Percentiles rank a stretch among this genome's conserved stretches.
Evolutionary conservation across 2,113 vertebrate species (phyloP).

Genomic region (Calidris pygmaea): DNA sequence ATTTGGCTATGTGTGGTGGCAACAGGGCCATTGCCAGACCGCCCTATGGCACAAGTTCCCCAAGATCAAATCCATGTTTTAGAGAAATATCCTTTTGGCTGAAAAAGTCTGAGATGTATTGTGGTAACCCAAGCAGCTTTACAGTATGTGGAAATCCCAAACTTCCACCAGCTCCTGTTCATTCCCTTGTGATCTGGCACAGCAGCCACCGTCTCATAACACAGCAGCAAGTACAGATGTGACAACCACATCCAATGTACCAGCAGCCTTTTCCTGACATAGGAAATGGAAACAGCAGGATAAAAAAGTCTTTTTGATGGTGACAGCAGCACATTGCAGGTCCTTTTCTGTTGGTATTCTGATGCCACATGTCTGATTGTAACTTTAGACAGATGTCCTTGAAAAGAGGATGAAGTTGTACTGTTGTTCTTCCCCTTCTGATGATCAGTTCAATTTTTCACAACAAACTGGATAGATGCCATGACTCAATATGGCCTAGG

Average conservation of each 20-base stretch:
- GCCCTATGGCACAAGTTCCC: not conserved
- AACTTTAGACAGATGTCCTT: not conserved
- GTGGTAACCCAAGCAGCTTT: not conserved
- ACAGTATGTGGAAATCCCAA: not conserved
- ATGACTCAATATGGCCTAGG: not conserved
- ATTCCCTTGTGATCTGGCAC: not conserved
- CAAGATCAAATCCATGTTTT: not conserved
- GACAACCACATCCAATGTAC: not conserved
- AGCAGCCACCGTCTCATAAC: not conserved
- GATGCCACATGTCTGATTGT: not conserved
- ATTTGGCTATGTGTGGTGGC: not conserved
- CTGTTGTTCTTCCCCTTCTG: not conserved
- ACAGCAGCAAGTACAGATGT: not conserved
- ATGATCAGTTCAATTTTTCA: not conserved
- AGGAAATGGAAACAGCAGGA: not conserved
- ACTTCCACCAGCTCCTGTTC: not conserved
- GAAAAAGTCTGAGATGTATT: not conserved
- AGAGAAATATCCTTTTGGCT: not conserved
- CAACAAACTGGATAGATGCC: not conserved
- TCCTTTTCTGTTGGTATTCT: not conserved
- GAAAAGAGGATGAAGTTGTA: not conserved
- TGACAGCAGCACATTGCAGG: fast-evolving
- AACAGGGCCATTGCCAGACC: not conserved
- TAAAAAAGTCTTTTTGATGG: not conserved
- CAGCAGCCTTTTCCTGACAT: not conserved